These are phyloP conservation scores for Pandemis heparana DNA, from an alignment of 2,888 invertebrate species.

Conservation along the genomic window DNA sequence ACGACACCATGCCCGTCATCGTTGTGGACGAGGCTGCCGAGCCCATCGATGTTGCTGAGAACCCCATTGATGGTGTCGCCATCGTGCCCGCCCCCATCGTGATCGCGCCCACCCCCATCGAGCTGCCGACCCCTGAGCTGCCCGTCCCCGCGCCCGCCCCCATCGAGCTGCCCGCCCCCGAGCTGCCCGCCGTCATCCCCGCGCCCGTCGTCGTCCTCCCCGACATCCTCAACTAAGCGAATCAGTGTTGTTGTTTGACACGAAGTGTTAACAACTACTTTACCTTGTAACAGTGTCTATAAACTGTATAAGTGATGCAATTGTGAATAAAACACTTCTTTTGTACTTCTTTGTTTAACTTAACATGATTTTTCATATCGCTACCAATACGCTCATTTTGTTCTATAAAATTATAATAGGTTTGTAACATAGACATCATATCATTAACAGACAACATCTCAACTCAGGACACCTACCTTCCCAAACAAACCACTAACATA, in stretches of 20 bases:
- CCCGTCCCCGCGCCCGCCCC: constrained; percentile 22
- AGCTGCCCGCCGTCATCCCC: constrained; percentile 29
- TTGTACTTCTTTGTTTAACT: constrained; percentile 18
- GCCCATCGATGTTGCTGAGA: constrained; percentile 39
- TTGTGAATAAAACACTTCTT: constrained; percentile 26
- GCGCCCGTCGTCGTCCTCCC: constrained; percentile 42
- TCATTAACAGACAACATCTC: too few relatives aligned
- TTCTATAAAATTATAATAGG: too few relatives aligned
- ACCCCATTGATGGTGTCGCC: constrained; percentile 37
- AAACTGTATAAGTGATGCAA: constrained; percentile 37
- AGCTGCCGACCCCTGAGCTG: constrained; percentile 37
- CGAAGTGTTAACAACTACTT: constrained; percentile 21
- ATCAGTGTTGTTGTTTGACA: constrained; percentile 22
- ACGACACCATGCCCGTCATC: constrained; percentile 2
- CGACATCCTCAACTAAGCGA: constrained; percentile 35
- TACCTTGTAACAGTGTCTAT: constrained; percentile 36
- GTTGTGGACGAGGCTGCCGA: constrained; percentile 48
- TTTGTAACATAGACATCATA: too few relatives aligned
- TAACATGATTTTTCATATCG: too few relatives aligned
- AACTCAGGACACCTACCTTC: too few relatives aligned
- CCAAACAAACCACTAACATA: too few relatives aligned
- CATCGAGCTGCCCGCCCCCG: constrained; percentile 34
- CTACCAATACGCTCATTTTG: too few relatives aligned
- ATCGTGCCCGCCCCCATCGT: constrained; percentile 40
- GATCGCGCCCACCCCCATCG: constrained; percentile 23